Percentiles rank a stretch among this genome's conserved stretches.
Conservation (phyloP, 1,140 invertebrate genomes). For the Lithobius niger region DNA sequence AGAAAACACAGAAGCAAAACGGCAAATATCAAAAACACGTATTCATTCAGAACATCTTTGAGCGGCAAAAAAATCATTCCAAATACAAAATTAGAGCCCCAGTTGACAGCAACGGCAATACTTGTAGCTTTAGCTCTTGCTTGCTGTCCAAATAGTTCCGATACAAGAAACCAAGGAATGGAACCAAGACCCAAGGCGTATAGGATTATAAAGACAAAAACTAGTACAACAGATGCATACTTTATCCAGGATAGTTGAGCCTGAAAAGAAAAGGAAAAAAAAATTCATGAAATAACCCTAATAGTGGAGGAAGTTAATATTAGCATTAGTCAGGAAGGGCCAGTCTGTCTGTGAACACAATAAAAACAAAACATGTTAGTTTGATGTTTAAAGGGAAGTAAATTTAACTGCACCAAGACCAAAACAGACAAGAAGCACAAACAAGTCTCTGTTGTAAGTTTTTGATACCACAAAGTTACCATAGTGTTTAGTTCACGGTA, state of each 20-base stretch:
- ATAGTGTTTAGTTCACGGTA: too few species aligned
- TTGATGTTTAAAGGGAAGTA: too few species aligned
- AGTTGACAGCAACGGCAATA: constrained; percentile 67
- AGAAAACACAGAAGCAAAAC: background rate
- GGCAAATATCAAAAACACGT: background rate
- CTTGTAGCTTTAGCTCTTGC: constrained; percentile 63
- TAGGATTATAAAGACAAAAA: constrained; percentile 69
- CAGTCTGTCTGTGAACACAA: too few species aligned
- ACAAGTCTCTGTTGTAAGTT: too few species aligned
- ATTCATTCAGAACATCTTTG: background rate
- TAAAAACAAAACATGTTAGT: too few species aligned
- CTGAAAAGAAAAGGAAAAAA: constrained; percentile 27
- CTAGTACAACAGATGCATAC: constrained; percentile 54
- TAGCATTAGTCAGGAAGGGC: too few species aligned
- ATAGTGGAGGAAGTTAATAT: too few species aligned
- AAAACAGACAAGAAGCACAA: too few species aligned
- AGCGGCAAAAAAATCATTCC: constrained; percentile 56
- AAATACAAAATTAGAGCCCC: constrained; percentile 71
- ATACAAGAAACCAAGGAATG: constrained; percentile 88
- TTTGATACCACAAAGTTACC: too few species aligned
- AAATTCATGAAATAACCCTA: too few species aligned
- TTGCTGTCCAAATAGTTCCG: constrained; percentile 66
- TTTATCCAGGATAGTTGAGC: constrained; percentile 39
- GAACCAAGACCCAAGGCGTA: constrained; percentile 50
- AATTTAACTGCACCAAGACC: too few species aligned